Percentiles rank a stretch among this genome's conserved stretches.
These are phyloP conservation scores for Clunio marinus DNA, from an alignment of 2,888 invertebrate genomes.

Conservation along the genomic window DNA sequence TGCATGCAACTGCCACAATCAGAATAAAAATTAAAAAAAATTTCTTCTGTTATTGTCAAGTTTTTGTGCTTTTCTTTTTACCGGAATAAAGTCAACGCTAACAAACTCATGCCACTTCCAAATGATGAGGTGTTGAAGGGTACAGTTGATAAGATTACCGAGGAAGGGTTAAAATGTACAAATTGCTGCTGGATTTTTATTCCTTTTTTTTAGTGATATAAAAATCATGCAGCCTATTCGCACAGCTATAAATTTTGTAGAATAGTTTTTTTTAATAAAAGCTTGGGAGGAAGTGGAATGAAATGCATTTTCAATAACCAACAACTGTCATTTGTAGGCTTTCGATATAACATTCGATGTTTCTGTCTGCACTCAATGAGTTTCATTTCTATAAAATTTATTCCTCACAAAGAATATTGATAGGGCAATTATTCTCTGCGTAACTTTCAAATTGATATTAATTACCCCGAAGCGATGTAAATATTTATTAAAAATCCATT, in stretches of 20 bases:
- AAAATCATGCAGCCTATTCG: no score
- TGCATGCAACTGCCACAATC: not conserved
- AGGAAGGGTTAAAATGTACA: no score
- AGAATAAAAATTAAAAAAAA: not conserved
- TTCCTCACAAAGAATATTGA: constrained; percentile 3
- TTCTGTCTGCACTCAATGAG: not conserved
- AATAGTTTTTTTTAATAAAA: no score
- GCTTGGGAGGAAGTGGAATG: no score
- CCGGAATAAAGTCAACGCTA: no score
- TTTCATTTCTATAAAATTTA: not conserved
- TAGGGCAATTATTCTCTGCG: constrained; percentile 5
- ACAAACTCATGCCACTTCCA: not conserved
- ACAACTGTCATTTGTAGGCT: not conserved
- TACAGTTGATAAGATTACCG: constrained; percentile 12
- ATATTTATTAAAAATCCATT: constrained; percentile 15
- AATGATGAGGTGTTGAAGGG: constrained; percentile 4
- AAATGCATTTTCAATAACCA: not conserved
- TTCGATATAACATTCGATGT: not conserved
- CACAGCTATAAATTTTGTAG: no score
- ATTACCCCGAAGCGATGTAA: constrained; percentile 5
- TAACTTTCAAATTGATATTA: constrained; percentile 15
- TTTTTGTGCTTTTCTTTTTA: no score
- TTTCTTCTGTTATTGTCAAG: no score
- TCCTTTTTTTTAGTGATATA: no score
- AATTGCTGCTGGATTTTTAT: no score